These are phyloP conservation scores for Neria commutata DNA, from an alignment of 2,888 invertebrate species.

Conservation along the genomic window DNA sequence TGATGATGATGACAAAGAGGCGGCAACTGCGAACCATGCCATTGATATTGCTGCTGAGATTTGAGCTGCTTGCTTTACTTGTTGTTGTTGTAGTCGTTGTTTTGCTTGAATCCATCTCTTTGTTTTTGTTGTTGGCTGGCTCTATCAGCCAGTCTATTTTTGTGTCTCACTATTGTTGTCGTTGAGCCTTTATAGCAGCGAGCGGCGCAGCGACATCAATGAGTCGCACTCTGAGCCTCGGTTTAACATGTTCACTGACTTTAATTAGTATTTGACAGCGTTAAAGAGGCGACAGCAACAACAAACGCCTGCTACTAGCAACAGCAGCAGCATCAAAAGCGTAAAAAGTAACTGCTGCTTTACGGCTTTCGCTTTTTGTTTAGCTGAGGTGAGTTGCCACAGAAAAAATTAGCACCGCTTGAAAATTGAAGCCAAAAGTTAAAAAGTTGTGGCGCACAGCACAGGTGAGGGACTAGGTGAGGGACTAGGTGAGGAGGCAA, in stretches of 20 bases:
- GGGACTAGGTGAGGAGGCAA: too few relatives aligned
- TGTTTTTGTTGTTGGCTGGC: background rate
- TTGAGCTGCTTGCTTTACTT: background rate
- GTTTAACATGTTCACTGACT: slow-evolving; percentile 34
- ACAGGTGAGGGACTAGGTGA: too few relatives aligned
- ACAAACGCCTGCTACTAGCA: background rate
- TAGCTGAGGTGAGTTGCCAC: too few relatives aligned
- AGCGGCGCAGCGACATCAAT: background rate
- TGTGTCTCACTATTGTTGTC: too few relatives aligned
- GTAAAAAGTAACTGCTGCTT: too few relatives aligned
- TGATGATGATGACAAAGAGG: background rate
- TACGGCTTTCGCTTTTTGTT: too few relatives aligned
- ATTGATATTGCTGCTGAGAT: too few relatives aligned
- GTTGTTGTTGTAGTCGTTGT: background rate
- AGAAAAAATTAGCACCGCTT: background rate
- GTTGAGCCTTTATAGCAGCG: too few relatives aligned
- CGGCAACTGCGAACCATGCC: too few relatives aligned
- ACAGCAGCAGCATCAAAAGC: too few relatives aligned
- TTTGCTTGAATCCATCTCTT: background rate
- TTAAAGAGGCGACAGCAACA: background rate
- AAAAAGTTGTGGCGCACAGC: background rate
- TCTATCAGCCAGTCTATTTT: background rate
- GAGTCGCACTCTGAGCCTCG: background rate
- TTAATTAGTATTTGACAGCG: slow-evolving; percentile 53
- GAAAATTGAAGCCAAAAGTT: background rate